A percentile compares a stretch with the other conserved stretches of the same genome.
These are phyloP conservation scores for Scarus forsteni DNA, from an alignment of 2,797 vertebrate genomes.

Conservation along the genomic window DNA sequence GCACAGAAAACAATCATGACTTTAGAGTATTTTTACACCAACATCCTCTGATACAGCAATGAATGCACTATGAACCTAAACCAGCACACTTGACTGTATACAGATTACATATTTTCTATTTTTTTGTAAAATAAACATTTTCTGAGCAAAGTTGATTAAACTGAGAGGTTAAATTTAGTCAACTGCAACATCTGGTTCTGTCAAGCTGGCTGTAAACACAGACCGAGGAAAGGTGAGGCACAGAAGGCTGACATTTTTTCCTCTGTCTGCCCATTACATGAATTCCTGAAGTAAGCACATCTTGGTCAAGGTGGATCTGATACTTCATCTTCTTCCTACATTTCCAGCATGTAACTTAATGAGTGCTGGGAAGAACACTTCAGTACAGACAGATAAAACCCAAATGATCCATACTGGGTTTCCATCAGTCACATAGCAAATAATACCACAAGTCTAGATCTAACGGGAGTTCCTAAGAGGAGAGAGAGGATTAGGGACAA, in stretches of 20 bases:
- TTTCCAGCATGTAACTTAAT: not conserved
- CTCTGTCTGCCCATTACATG: constrained; percentile 1
- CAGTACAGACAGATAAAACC: constrained; percentile 21
- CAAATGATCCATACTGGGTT: constrained; percentile 12
- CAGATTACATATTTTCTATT: too few relatives aligned
- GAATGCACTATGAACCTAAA: too few relatives aligned
- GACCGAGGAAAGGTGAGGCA: constrained; percentile 24
- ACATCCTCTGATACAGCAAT: too few relatives aligned
- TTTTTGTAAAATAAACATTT: too few relatives aligned
- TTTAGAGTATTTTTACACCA: too few relatives aligned
- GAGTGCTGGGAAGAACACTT: constrained; percentile 9
- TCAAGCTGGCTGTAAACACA: constrained; percentile 43
- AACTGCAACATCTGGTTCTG: constrained; percentile 43
- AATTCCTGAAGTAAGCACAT: constrained; percentile 34
- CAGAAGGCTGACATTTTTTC: constrained; percentile 32
- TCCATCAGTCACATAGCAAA: constrained; percentile 15
- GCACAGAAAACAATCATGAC: too few relatives aligned
- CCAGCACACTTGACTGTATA: too few relatives aligned
- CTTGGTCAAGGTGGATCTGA: not conserved
- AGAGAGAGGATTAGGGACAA: constrained; percentile 71
- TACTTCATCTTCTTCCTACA: constrained; percentile 5
- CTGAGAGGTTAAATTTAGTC: constrained; percentile 10
- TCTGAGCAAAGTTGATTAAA: not conserved
- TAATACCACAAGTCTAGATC: constrained; percentile 27
- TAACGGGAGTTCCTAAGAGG: constrained; percentile 58